These are phyloP conservation scores for Oedothorax gibbosus DNA, from an alignment of 1,140 invertebrate genomes.

Conservation along the genomic window DNA sequence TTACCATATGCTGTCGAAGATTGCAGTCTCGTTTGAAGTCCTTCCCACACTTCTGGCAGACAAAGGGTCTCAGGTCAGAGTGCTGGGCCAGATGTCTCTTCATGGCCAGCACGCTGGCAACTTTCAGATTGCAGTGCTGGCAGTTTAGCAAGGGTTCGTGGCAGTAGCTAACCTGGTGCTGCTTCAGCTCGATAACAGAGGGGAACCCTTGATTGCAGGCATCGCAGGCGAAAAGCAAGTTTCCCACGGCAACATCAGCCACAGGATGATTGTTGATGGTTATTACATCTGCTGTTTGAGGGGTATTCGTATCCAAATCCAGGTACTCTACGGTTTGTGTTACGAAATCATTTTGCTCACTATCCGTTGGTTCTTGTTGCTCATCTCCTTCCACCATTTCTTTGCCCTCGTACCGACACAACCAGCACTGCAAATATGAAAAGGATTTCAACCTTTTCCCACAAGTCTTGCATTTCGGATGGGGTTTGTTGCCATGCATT, in stretches of 20 bases:
- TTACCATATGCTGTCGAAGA: slow-evolving; percentile 43
- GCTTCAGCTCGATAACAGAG: neutral
- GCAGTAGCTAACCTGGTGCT: slow-evolving; percentile 1
- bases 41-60: slow-evolving; percentile 41
- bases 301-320: slow-evolving; percentile 10
- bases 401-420: slow-evolving; percentile 49
- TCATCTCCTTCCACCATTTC: slow-evolving; percentile 1
- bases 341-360: neutral
- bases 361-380: neutral
- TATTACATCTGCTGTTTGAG: slow-evolving; percentile 4
- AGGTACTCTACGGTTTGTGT: neutral
- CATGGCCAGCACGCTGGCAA: slow-evolving; percentile 5
- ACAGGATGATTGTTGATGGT: neutral
- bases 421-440: slow-evolving; percentile 37
- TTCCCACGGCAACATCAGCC: neutral
- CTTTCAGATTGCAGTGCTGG: slow-evolving; percentile 44
- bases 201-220: slow-evolving; percentile 3
- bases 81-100: slow-evolving; percentile 33
- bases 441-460: slow-evolving; percentile 36
- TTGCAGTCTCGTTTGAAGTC: slow-evolving; percentile 32
- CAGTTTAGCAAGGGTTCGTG: slow-evolving; percentile 35
- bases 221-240: neutral
- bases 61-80: slow-evolving; percentile 17
- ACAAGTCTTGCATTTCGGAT: slow-evolving; percentile 46
- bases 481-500: slow-evolving; percentile 44